A percentile compares a stretch with the other conserved stretches of the same genome.
Conservation (phyloP, 2,797 vertebrate genomes). For the Muscicapa striata region DNA sequence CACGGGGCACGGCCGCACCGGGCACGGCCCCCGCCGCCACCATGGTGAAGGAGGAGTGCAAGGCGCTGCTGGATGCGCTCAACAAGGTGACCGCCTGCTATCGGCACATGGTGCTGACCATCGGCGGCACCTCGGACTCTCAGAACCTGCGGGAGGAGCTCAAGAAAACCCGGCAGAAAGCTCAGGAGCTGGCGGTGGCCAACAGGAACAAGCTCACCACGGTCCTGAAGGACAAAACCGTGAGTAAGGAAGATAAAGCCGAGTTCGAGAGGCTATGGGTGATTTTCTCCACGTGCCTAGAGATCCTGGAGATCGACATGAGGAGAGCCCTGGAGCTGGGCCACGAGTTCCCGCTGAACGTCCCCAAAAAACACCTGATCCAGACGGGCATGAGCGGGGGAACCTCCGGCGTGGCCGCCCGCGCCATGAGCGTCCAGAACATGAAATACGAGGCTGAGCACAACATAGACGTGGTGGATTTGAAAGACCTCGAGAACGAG, state of each 20-base stretch:
- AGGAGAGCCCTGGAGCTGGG: conserved; percentile 90
- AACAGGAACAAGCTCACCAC: conserved; percentile 88
- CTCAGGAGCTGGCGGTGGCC: conserved; percentile 90
- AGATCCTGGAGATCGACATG: conserved; percentile 96
- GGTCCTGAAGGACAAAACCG: conserved; percentile 86
- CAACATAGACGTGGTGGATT: conserved; percentile 88
- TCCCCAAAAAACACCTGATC: conserved; percentile 90
- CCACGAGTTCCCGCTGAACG: conserved; percentile 91
- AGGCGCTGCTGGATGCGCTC: conserved; percentile 92
- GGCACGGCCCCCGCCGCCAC: neutral
- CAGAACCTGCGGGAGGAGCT: conserved; percentile 95
- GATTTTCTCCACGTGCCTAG: conserved; percentile 94
- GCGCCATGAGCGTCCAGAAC: conserved; percentile 93
- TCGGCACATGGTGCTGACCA: conserved; percentile 90
- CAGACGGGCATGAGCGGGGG: conserved; percentile 93
- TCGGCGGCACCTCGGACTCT: conserved; percentile 95
- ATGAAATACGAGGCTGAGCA: conserved; percentile 90
- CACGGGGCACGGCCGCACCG: neutral
- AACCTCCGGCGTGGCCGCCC: conserved; percentile 87
- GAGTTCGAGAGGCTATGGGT: conserved; percentile 98
- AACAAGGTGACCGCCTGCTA: conserved; percentile 95
- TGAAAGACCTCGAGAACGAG: conserved; percentile 89
- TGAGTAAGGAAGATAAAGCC: conserved; percentile 86
- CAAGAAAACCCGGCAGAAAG: conserved; percentile 91
- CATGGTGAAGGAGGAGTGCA: conserved; percentile 95